Evolutionary conservation across 2,888 invertebrate genomes (phyloP).

Genomic region (Acheta domesticus): DNA sequence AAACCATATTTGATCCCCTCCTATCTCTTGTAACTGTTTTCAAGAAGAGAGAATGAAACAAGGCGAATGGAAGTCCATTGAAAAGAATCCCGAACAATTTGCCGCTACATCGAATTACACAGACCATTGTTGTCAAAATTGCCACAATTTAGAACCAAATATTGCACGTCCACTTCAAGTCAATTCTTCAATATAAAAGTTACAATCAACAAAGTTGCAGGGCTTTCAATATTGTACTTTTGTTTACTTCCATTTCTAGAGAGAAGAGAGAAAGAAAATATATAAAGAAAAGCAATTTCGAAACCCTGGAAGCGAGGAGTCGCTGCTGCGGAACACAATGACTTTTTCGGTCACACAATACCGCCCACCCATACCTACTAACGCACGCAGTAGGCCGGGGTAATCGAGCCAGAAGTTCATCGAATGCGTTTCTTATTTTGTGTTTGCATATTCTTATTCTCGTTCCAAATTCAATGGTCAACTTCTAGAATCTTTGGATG

Average conservation of each 20-base stretch:
- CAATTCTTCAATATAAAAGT: neutral
- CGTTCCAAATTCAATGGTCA: too few relatives aligned
- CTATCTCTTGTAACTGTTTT: neutral
- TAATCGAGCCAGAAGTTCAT: too few relatives aligned
- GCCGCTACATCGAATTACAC: conserved; percentile 18
- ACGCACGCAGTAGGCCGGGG: too few relatives aligned
- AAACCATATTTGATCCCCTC: neutral
- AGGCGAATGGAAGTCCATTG: conserved; percentile 18
- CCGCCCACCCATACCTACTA: too few relatives aligned
- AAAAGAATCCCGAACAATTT: neutral
- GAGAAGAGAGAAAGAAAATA: neutral
- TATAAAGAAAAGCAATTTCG: conserved; percentile 10
- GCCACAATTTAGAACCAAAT: conserved; percentile 18
- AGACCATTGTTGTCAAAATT: neutral
- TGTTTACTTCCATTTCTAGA: neutral
- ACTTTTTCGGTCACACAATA: neutral
- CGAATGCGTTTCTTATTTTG: too few relatives aligned
- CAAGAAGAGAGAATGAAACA: neutral
- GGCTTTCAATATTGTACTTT: neutral
- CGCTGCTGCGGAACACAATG: neutral
- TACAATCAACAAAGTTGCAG: neutral
- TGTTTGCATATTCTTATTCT: too few relatives aligned
- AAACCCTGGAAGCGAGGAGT: neutral
- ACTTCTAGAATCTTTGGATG: too few relatives aligned
- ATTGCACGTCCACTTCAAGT: neutral